Conservation (phyloP, 2,888 invertebrate species). For the Drosophila ezoana region DNA sequence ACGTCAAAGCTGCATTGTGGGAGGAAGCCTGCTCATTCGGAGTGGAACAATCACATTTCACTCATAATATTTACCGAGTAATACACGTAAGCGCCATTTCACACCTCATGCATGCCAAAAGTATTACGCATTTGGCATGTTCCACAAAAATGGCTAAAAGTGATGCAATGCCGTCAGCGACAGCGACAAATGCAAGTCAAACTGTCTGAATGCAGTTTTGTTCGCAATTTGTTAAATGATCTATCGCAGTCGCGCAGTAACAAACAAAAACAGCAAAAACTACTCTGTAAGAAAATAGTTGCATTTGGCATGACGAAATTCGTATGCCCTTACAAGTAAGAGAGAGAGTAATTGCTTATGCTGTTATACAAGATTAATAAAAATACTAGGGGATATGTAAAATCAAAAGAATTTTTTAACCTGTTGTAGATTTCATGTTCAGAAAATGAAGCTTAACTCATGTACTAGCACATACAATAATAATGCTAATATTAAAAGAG, state of each 20-base stretch:
- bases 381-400: background rate
- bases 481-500: constrained; percentile 1
- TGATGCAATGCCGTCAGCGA: constrained; percentile 53
- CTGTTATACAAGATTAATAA: too few species aligned
- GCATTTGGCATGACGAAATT: constrained; percentile 9
- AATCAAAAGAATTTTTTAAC: background rate
- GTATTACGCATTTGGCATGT: constrained; percentile 61
- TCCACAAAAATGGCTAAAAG: constrained; percentile 48
- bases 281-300: constrained; percentile 3
- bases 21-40: constrained; percentile 10
- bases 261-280: constrained; percentile 17
- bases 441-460: too few species aligned
- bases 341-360: background rate
- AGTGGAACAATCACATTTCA: constrained; percentile 47
- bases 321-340: constrained; percentile 29
- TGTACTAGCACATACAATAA: too few species aligned
- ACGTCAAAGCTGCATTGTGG: constrained; percentile 12
- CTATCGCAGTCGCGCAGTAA: constrained; percentile 40
- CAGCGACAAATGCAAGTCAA: constrained; percentile 48
- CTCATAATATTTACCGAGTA: constrained; percentile 17
- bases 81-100: constrained; percentile 51
- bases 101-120: constrained; percentile 58
- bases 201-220: constrained; percentile 56
- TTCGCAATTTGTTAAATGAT: constrained; percentile 59
- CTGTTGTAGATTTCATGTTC: background rate